phyloP scores from a whole-genome alignment of 2,797 vertebrate genomes.

The Lagocephalus sceleratus region DNA sequence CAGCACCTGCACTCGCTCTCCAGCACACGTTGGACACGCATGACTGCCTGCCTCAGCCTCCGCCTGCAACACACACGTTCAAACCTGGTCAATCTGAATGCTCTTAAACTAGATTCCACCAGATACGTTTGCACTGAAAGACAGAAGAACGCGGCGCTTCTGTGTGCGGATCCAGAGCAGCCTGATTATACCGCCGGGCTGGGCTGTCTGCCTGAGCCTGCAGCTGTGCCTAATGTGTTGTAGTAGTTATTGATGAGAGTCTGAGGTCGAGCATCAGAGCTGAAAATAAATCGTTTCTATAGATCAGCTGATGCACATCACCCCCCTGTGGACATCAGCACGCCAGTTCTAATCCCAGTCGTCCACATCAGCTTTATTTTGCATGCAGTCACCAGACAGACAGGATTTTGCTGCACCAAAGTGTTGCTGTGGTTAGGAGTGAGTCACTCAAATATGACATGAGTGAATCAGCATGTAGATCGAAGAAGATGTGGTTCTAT shows the following conservation, averaged over 20 bases:
- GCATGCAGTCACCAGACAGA: background rate
- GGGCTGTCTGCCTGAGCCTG: slow-evolving; percentile 44
- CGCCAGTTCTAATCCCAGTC: background rate
- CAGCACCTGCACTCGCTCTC: slow-evolving; percentile 57
- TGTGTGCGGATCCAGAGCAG: slow-evolving; percentile 36
- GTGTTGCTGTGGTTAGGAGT: background rate
- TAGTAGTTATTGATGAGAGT: slow-evolving; percentile 46
- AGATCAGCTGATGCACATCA: slow-evolving; percentile 14
- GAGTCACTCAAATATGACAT: too few relatives aligned
- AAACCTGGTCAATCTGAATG: slow-evolving; percentile 16
- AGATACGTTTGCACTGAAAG: slow-evolving; percentile 26
- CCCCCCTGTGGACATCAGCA: background rate
- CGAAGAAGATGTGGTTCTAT: too few relatives aligned
- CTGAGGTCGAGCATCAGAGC: slow-evolving; percentile 21
- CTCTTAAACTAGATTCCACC: background rate
- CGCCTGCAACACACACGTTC: slow-evolving; percentile 52
- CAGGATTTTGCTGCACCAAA: background rate
- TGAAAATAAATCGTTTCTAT: slow-evolving; percentile 17
- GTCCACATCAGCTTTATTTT: background rate
- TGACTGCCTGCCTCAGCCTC: slow-evolving; percentile 66
- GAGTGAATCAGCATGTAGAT: too few relatives aligned
- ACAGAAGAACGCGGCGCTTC: slow-evolving; percentile 14
- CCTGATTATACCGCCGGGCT: slow-evolving; percentile 63
- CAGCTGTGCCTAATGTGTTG: slow-evolving; percentile 36
- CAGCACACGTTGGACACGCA: slow-evolving; percentile 66